Percentiles rank a stretch among this genome's conserved stretches.
Evolutionary conservation across 2,797 vertebrate species (phyloP).

Genomic region (Huso huso): DNA sequence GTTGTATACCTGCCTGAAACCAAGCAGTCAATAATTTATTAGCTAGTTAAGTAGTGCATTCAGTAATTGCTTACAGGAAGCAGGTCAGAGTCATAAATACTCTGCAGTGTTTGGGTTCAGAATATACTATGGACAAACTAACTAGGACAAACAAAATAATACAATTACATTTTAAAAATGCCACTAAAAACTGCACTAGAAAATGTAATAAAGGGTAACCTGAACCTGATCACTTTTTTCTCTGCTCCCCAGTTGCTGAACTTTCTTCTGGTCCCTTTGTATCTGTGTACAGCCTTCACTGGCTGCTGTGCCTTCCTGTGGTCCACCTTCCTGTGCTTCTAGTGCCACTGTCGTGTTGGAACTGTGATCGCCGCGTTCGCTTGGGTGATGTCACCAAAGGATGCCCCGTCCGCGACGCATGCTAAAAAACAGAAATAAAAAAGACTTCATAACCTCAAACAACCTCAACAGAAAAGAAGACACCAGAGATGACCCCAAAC

Average conservation of each 20-base stretch:
- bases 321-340: conserved; percentile 84
- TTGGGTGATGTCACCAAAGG: conserved; percentile 43
- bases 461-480: conserved; percentile 5
- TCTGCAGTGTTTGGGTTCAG: no score
- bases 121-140: no score
- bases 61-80: no score
- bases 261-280: conserved; percentile 75
- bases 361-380: conserved; percentile 57
- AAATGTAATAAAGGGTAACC: no score
- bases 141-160: no score
- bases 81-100: no score
- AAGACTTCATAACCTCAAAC: no score
- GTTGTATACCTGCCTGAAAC: no score
- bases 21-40: no score
- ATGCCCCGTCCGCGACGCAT: conserved; percentile 12
- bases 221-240: conserved; percentile 14
- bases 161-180: no score
- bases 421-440: conserved; percentile 6
- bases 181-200: no score
- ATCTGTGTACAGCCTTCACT: conserved; percentile 71
- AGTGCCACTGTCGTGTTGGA: conserved; percentile 71
- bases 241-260: conserved; percentile 68
- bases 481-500: neutral
- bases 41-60: no score
- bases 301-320: conserved; percentile 82